phyloP scores from a whole-genome alignment of 1,140 invertebrate species.

The Aethina tumida region DNA sequence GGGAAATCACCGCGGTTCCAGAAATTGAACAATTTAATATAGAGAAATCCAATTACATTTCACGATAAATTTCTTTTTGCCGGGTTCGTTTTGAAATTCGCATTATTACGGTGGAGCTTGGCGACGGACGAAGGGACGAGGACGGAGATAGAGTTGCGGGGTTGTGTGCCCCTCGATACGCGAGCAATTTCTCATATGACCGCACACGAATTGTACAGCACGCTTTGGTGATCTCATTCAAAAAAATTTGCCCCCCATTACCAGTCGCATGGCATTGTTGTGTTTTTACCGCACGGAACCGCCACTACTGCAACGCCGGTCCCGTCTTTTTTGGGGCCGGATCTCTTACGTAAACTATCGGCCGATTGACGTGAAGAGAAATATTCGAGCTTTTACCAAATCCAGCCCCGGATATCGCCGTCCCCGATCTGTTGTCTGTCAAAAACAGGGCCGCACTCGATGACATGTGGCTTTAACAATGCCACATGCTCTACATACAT shows the following conservation, averaged over 20 bases:
- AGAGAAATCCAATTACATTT: constrained; percentile 25
- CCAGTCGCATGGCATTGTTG: constrained; percentile 5
- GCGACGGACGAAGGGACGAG: not conserved
- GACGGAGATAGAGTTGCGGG: constrained; percentile 2
- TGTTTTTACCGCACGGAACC: not conserved
- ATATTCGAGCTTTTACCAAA: constrained; percentile 2
- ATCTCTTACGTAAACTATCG: constrained; percentile 3
- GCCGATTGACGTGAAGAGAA: constrained; percentile 3
- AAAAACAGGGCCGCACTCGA: constrained; percentile 16
- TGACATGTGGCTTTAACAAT: constrained; percentile 25
- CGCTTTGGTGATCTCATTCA: constrained; percentile 35
- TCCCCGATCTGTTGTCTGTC: constrained; percentile 17
- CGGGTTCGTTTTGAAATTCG: constrained; percentile 28
- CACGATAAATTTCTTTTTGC: constrained; percentile 30
- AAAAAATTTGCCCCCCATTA: constrained; percentile 24
- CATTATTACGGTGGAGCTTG: constrained; percentile 16
- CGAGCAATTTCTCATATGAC: constrained; percentile 36
- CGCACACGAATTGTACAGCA: constrained; percentile 34
- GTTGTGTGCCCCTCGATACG: not conserved
- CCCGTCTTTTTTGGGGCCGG: constrained; percentile 6
- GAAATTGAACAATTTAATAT: constrained; percentile 33
- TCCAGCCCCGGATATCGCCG: constrained; percentile 20
- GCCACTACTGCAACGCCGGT: too few relatives aligned
- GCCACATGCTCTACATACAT: constrained; percentile 16
- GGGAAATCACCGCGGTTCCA: constrained; percentile 29